These are phyloP conservation scores for Petrolisthes cinctipes DNA, from an alignment of 2,888 invertebrate species.

Conservation along the genomic window DNA sequence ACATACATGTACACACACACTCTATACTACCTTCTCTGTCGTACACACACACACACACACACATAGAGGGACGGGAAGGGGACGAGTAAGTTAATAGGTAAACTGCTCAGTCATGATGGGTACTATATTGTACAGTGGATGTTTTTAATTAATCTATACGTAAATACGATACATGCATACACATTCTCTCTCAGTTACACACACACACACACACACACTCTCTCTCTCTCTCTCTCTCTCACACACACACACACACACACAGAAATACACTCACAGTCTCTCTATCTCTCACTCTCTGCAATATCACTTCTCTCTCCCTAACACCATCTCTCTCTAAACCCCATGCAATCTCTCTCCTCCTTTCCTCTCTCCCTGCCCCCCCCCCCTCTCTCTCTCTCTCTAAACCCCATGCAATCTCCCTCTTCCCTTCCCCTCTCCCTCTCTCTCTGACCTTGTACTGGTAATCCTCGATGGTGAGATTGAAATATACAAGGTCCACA, in stretches of 20 bases:
- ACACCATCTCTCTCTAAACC: too few relatives aligned
- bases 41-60: too few relatives aligned
- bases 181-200: background rate
- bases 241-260: background rate
- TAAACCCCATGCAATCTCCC: too few relatives aligned
- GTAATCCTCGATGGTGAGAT: slow-evolving; percentile 78
- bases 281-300: background rate
- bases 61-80: too few relatives aligned
- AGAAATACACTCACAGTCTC: background rate
- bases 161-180: background rate
- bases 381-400: background rate
- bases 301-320: too few relatives aligned
- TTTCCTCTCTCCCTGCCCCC: background rate
- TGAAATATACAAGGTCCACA: slow-evolving; percentile 75
- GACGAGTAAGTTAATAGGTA: too few relatives aligned
- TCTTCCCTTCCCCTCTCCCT: background rate
- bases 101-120: too few relatives aligned
- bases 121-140: too few relatives aligned
- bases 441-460: slow-evolving; percentile 74
- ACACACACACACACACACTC: background rate
- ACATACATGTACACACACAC: too few relatives aligned
- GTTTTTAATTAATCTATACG: too few relatives aligned
- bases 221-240: background rate
- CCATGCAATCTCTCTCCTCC: too few relatives aligned
- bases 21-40: too few relatives aligned